Conservation (phyloP, 1,140 invertebrate species). For the Zophobas atratus region DNA sequence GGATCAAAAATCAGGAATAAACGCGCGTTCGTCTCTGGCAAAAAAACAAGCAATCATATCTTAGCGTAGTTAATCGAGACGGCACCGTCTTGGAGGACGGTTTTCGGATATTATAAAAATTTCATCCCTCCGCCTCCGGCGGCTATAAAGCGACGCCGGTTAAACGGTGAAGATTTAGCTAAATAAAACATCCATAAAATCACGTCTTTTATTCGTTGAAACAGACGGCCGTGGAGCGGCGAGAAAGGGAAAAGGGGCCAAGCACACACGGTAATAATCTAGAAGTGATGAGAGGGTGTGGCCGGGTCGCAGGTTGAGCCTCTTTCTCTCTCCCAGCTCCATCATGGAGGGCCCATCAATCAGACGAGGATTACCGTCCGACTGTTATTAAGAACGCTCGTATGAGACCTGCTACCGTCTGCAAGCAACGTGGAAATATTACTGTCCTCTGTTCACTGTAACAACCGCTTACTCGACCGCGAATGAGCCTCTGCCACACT, state of each 20-base stretch:
- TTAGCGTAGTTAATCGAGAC: too few relatives aligned
- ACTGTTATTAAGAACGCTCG: conserved; percentile 64
- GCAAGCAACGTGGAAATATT: conserved; percentile 58
- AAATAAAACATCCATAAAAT: conserved; percentile 58
- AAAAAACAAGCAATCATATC: too few relatives aligned
- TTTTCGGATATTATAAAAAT: conserved; percentile 38
- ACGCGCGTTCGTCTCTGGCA: too few relatives aligned
- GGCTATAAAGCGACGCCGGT: conserved; percentile 31
- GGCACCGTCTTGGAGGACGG: conserved; percentile 6
- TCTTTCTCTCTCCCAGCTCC: conserved; percentile 51
- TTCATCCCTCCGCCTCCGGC: conserved; percentile 20
- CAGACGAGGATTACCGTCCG: conserved; percentile 62
- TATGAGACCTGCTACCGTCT: conserved; percentile 58
- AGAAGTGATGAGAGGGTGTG: conserved; percentile 60
- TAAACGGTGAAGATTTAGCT: conserved; percentile 48
- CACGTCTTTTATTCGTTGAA: conserved; percentile 54
- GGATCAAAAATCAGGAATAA: too few relatives aligned
- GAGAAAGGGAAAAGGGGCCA: conserved; percentile 48
- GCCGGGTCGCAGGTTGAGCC: conserved; percentile 48
- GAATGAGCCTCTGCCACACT: conserved; percentile 43
- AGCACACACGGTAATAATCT: conserved; percentile 57
- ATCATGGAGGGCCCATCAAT: conserved; percentile 64
- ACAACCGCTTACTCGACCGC: conserved; percentile 52
- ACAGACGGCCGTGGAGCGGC: conserved; percentile 28
- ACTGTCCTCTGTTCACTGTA: conserved; percentile 55